Base-by-base conservation (phyloP, 2,797 vertebrate species). In the Gambusia yucatana region DNA sequence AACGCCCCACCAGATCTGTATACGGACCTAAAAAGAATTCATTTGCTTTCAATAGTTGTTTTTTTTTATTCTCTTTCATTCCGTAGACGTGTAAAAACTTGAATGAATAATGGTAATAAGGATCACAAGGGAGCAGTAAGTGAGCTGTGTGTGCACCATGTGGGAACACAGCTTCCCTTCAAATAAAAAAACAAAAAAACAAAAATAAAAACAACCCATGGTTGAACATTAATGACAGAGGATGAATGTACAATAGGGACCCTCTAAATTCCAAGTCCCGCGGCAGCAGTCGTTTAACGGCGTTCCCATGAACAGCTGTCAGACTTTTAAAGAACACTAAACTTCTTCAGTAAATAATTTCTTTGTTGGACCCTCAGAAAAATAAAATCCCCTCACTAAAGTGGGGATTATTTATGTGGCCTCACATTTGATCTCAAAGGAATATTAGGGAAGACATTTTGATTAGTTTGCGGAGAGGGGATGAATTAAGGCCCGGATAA, bases 231-330 rank as follows among this genome's bases (percentile, higher is more conserved):
- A 77, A 82, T 78, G 71, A 76, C 52, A 65, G 63, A 11, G 55
- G 83, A 85, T 84, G 52, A 86, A 89, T 82, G 80, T 77, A 82
- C 79, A 83, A 84, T 82, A 55, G 46, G 47, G 75, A 76, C 69
- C 84, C 67, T 59, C 86, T 50, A 44, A 77, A 77, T 83, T 74
- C 75, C 72, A 84, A 73, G 70, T 87, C 86, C 86, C 85, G 70
- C 76, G 83, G 86, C 91, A 77, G 75, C 78, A 75, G 87, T 88
- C 36, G 67, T 77, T 90, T 90, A 89, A 87, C 83, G 81, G 47
- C 85, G 77, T 87, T 82, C 81, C 86, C 72, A 79, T 74, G 85
- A 89, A 84, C 20, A 86, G 59, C 74, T 46, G 88, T 91, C 83
- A 72, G 46, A 46, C 79, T 67, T 80, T 90, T 88, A 89, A 76